Evolutionary conservation across 2,888 invertebrate species (phyloP), one percentile per base, ranked within the genome.

Genomic region (Drosophila flavopinicola): DNA sequence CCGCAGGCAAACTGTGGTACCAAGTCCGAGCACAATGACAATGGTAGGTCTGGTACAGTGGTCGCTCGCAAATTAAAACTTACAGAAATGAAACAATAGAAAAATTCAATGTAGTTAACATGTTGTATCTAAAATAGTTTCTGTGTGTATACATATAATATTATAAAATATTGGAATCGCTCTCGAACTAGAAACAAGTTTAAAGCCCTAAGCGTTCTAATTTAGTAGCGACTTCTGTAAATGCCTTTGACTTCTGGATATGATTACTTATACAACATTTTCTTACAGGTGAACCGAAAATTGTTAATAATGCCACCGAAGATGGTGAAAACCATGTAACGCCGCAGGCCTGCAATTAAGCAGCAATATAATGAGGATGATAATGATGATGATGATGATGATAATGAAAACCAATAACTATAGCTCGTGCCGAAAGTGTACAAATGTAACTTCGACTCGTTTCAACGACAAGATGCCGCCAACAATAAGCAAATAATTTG

Each of bases 271-370:
- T 25, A 11, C n/a, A 13, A 47, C 11, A 23, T 7, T 10, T 41
- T 10, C 1, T 44, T 51, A 4, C 48, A 91, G 91, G 90, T 78
- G 91, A 90, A 71, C 88, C 90, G 60, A 90, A 91, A 79, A 88
- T 91, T 60, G 89, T 87, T 10, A 69, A 61, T 15, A 75, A 85
- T 87, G 70, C 88, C 78, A 67, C 88, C 78, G 73, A 84, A 61
- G 77, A 87, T 54, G 86, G 70, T 45, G 72, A 82, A 29, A 87
- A 79, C 53, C 75, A 78, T 57, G 88, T 85, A 76, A 89, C 90
- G 89, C 89, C 90, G 86, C 89, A 89, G 79, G 86, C 77, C 52
- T 90, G 90, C 84, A 90, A 90, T 78, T 90, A 80, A 74, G 52
- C 61, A 41, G 35, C 30, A 57, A 23, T 45, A 44, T 17, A 17